Base-by-base conservation (phyloP, 2,888 invertebrate species). In the Amphipoea oculea region DNA sequence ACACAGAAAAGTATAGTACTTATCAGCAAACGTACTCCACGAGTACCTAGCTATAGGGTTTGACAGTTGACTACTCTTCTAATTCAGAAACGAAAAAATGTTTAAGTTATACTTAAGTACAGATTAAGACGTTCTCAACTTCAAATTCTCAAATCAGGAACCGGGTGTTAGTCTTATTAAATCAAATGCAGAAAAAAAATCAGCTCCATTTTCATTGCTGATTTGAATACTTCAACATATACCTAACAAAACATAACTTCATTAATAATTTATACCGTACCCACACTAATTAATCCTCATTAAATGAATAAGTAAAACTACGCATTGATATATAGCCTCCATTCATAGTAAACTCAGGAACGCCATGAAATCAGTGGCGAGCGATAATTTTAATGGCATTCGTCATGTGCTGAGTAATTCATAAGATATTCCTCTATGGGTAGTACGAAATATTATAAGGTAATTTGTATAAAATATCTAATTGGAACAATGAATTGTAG, bases 351-450 rank as follows among this genome's bases (percentile, higher is more conserved):
- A 81, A 75, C 73, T 74, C 71, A 82, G 62, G 62, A 81, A 76
- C 78, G 42, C 86, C 82, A 83, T 88, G 74, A 77, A 79, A 88
- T 88, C 87, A 88, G 88, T 88, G 88, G 83, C 62, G 45, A 74
- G 76, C 87, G 87, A 85, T 88, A 86, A 84, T 36, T 83, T 51
- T 84, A 85, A 82, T 79, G 73, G 65, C 36, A 84, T 82, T 86
- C 87, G 87, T 87, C 87, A 88, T 84, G 62, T 66, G 42, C 62
- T 57, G 72, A 73, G 73, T 83, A 75, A 87, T 87, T 88, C 81
- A 88, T 86, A 87, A 88, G 86, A 88, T 84, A 81, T 88, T 88
- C 79, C 84, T 87, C 66, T 86, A 76, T 83, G 74, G 69, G 42
- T 66, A 51, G 60, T 51, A 76, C 65, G n/a, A 73, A 76, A 62